These are phyloP conservation scores for Eidolon helvum DNA, from an alignment of 2,113 vertebrate genomes.

Conservation along the genomic window DNA sequence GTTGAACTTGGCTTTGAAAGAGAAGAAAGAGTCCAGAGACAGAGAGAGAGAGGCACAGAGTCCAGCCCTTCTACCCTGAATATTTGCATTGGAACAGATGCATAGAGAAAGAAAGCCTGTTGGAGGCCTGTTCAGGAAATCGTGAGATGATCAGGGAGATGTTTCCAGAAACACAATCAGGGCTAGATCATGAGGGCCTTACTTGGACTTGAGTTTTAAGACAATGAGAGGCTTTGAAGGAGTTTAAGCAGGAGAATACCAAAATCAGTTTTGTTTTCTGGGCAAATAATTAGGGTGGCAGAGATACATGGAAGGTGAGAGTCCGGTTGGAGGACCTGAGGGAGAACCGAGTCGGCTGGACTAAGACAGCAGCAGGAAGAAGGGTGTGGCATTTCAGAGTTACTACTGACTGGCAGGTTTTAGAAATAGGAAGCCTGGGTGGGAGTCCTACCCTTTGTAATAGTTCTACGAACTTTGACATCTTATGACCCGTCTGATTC, in stretches of 20 bases:
- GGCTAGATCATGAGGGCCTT: not conserved
- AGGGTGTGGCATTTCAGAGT: not conserved
- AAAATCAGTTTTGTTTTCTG: not conserved
- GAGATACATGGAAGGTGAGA: not conserved
- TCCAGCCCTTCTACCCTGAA: not conserved
- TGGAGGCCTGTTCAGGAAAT: not conserved
- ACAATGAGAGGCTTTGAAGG: not conserved
- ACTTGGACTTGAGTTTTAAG: not conserved
- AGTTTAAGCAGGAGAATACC: not conserved
- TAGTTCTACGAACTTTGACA: not conserved
- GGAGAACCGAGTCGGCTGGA: not conserved
- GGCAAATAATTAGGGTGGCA: not conserved
- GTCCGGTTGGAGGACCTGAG: not conserved
- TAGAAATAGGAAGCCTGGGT: not conserved
- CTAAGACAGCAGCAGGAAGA: not conserved
- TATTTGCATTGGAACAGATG: fast-evolving
- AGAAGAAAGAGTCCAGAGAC: not conserved
- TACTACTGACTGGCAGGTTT: not conserved
- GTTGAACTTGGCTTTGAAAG: not conserved
- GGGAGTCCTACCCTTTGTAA: not conserved
- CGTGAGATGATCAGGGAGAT: not conserved
- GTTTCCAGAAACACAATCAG: not conserved
- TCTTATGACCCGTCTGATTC: no score
- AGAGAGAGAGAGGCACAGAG: no score
- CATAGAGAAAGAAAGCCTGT: not conserved